phyloP scores from a whole-genome alignment of 2,113 vertebrate genomes.

The Misgurnus mizolepis region DNA sequence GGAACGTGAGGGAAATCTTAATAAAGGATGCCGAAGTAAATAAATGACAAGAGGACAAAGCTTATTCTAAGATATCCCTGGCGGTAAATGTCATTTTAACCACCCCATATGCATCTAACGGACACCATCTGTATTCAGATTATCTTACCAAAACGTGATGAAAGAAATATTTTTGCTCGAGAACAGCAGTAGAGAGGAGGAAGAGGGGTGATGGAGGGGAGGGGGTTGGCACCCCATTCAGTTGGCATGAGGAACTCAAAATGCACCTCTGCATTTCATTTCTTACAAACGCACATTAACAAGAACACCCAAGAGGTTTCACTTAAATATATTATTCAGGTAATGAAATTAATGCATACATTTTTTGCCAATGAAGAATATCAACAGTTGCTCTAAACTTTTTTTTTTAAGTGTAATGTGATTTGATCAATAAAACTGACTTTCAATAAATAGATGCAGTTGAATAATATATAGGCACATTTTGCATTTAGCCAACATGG shows the following conservation, averaged over 20 bases:
- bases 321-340: not conserved
- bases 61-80: conserved; percentile 55
- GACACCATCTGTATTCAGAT: conserved; percentile 28
- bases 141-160: conserved; percentile 27
- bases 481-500: not conserved
- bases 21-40: conserved; percentile 59
- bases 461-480: not conserved
- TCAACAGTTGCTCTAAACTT: not conserved
- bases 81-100: conserved; percentile 19
- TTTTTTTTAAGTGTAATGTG: not conserved
- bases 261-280: not conserved
- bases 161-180: conserved; percentile 18
- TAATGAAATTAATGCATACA: not conserved
- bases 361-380: not conserved
- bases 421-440: not conserved
- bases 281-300: not conserved
- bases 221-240: conserved; percentile 36
- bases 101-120: not conserved
- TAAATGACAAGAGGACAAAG: conserved; percentile 68
- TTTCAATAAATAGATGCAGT: not conserved
- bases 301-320: not conserved
- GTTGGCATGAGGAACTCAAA: conserved; percentile 22
- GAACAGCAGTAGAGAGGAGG: conserved; percentile 11
- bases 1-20: conserved; percentile 79
- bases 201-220: not conserved